A percentile compares a stretch with the other conserved stretches of the same genome.
Conservation (phyloP, 2,113 vertebrate species). For the Phodopus roborovskii region DNA sequence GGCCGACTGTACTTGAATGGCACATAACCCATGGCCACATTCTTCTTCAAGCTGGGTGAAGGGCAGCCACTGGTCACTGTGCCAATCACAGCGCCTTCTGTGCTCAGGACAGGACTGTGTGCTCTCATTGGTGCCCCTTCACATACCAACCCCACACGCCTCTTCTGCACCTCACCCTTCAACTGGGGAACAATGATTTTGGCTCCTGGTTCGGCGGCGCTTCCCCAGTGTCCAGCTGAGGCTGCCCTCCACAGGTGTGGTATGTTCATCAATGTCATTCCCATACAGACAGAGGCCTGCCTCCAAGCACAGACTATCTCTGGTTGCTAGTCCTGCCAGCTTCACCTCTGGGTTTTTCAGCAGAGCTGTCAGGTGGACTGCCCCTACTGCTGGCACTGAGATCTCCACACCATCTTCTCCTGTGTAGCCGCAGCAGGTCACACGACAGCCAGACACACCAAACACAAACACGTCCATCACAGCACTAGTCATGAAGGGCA, state of each 20-base stretch:
- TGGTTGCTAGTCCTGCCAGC: slow-evolving; percentile 93
- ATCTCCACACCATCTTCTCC: slow-evolving; percentile 99
- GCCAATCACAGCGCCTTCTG: slow-evolving; percentile 91
- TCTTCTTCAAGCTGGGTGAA: slow-evolving; percentile 95
- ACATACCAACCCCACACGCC: slow-evolving; percentile 92
- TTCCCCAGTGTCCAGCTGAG: slow-evolving; percentile 97
- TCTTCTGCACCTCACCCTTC: slow-evolving; percentile 91
- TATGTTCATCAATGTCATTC: slow-evolving; percentile 95
- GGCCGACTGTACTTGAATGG: slow-evolving; percentile 87
- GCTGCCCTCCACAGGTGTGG: slow-evolving; percentile 94
- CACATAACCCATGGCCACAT: slow-evolving; percentile 97
- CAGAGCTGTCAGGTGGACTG: slow-evolving; percentile 90
- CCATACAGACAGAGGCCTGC: slow-evolving; percentile 98
- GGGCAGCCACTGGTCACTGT: slow-evolving; percentile 97
- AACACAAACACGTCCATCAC: slow-evolving; percentile 91
- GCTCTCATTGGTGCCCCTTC: slow-evolving; percentile 93
- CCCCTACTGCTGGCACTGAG: slow-evolving; percentile 87
- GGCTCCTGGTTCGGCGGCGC: slow-evolving; percentile 93
- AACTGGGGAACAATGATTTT: slow-evolving; percentile 93
- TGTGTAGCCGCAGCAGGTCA: slow-evolving; percentile 97
- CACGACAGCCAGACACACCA: slow-evolving; percentile 90
- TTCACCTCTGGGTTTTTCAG: slow-evolving; percentile 90
- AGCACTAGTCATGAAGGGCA: slow-evolving; percentile 95
- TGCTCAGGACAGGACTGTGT: slow-evolving; percentile 91
- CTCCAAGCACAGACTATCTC: slow-evolving; percentile 97